Evolutionary conservation across 1,140 invertebrate species (phyloP), one percentile per base, ranked within the genome.

Genomic region (Zelostemma sp.): DNA sequence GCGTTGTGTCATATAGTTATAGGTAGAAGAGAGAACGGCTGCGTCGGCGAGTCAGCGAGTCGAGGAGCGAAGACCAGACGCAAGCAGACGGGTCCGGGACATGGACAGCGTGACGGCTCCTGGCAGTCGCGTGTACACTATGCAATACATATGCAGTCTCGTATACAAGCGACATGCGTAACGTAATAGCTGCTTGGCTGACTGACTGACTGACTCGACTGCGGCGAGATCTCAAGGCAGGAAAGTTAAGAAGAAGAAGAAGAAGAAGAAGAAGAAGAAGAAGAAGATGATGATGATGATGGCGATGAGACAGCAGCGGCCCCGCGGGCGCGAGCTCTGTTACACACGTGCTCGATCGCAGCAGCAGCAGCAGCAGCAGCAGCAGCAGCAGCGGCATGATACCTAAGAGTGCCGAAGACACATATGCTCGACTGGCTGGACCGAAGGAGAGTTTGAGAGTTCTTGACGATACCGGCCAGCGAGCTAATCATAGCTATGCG

Each of bases 51-150:
- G n/a, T n/a, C n/a, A n/a, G n/a, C n/a, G 21, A 25, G 21, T 8
- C 21, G 21, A 25, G 21, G n/a, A n/a, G n/a, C n/a, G n/a, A n/a
- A n/a, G n/a, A n/a, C n/a, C n/a, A 25, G 21, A 25, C 21, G 21
- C 21, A 8, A 25, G 8, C n/a, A 25, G 21, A 25, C 21, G 21
- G n/a, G n/a, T n/a, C 66, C 62, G 73, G 72, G 78, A 79, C 82
- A 78, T 79, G 81, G 80, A 85, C 81, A 80, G 83, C 83, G 84
- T 85, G 83, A 85, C 84, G 84, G 82, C 82, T 85, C 77, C 82
- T 85, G 82, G 83, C 81, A 85, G 81, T 61, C 82, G 79, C 77
- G 67, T 75, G 63, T 63, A 57, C 71, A 49, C 53, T 25, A 4
- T 3, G 21, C 3, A 25, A 8, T 8, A 25, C 3, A 25, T 3